Base-by-base conservation (phyloP, 1,140 invertebrate genomes). In the Trinorchestia longiramus region DNA sequence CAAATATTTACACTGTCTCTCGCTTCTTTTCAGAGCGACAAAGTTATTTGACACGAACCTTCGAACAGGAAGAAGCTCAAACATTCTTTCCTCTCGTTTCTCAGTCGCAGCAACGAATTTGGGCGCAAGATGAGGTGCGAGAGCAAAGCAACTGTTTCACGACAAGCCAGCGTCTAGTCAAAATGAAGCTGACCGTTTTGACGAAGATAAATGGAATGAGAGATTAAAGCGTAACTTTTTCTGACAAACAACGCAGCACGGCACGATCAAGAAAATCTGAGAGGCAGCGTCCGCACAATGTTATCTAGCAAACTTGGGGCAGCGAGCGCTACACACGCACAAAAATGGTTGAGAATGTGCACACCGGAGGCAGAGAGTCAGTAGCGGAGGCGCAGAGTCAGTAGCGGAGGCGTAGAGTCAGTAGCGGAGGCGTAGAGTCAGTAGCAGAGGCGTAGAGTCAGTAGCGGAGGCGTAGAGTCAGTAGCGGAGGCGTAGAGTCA, bases 1-100 rank as follows among this genome's bases (percentile, higher is more conserved):
- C n/a, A 41, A 90, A 90, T 90, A 42, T 90, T 90, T 90, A 43
- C 43, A 41, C 41, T 15, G 88, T 43, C 92, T 94, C 88, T 47
- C 92, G 11, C 44, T 36, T 43, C 40, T 43, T 94, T 94, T 94
- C 43, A 28, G 92, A 94, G 43, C 45, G 47, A 94, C 92, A 44
- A 47, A 94, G 92, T 94, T 94, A 47, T 94, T 94, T 43, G 44
- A 94, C 92, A 94, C 92, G 43, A 43, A 94, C 41, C 43, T 4
- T 43, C 23, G 92, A 44, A 42, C 88, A 23, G 43, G 43, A 91
- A 91, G 41, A 44, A 91, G 88, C 62, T 77, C 28, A 11, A 36
- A 3, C 11, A 77, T 77, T 77, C 62, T 77, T 77, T 23, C 11
- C 11, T 77, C 62, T 77, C 62, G 28, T 77, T 77, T 77, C 28